phyloP scores from a whole-genome alignment of 2,113 vertebrate genomes.

The Apteryx owenii region DNA sequence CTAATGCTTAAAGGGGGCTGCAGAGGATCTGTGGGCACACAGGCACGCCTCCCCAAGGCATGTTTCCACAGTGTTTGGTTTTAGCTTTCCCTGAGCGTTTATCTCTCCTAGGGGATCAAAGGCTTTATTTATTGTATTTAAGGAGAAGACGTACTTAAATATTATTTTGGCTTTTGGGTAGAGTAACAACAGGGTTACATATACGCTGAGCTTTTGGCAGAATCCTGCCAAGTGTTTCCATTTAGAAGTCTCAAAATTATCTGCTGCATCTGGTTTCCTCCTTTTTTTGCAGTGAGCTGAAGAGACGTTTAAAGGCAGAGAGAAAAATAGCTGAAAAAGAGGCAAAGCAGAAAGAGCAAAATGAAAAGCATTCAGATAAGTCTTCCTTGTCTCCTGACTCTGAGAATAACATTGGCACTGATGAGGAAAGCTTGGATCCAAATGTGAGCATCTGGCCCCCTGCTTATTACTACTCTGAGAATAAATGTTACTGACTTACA shows the following conservation, averaged over 20 bases:
- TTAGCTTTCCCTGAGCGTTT: background rate
- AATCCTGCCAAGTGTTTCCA: background rate
- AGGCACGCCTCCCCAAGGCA: rapidly evolving
- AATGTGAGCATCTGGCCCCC: constrained; percentile 81
- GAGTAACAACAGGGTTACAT: background rate
- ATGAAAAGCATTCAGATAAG: constrained; percentile 72
- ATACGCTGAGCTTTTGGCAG: background rate
- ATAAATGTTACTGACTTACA: background rate
- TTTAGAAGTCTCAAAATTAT: background rate
- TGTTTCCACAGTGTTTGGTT: background rate
- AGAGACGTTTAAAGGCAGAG: constrained; percentile 94
- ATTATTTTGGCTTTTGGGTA: background rate
- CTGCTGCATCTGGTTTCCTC: background rate
- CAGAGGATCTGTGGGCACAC: rapidly evolving
- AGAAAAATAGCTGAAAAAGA: constrained; percentile 94
- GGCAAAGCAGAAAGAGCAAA: constrained; percentile 86
- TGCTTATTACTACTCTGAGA: background rate
- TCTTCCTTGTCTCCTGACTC: background rate
- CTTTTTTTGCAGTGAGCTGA: constrained; percentile 86
- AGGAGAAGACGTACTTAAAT: background rate
- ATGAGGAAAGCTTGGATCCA: constrained; percentile 94
- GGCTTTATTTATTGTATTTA: too few relatives aligned
- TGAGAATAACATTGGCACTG: constrained; percentile 69
- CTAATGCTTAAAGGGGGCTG: rapidly evolving
- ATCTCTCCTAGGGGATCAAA: background rate